These are phyloP conservation scores for Hemithea aestivaria DNA, from an alignment of 2,888 invertebrate species.

Conservation along the genomic window DNA sequence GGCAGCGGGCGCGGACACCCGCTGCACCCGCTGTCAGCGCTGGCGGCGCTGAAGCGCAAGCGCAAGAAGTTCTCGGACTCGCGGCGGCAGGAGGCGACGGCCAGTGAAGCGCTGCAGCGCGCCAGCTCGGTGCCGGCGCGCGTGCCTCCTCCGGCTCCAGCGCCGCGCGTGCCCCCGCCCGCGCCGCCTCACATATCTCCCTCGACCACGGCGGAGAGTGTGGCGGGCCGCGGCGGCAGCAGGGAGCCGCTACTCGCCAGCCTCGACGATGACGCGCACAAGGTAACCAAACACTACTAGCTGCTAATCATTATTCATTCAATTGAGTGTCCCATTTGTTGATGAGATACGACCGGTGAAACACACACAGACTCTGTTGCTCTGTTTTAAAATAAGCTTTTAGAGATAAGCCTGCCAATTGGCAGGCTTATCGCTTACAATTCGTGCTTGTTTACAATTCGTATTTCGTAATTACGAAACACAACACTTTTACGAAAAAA, in stretches of 20 bases:
- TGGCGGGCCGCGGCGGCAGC: constrained; percentile 62
- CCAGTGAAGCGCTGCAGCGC: constrained; percentile 49
- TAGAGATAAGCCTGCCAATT: no score
- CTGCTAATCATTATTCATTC: neutral
- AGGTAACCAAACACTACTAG: constrained; percentile 36
- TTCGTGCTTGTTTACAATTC: no score
- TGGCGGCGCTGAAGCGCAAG: constrained; percentile 87
- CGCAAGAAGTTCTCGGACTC: constrained; percentile 91
- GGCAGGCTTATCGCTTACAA: no score
- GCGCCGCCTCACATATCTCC: constrained; percentile 37
- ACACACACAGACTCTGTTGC: no score
- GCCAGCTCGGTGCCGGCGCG: constrained; percentile 44
- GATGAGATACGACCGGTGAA: no score
- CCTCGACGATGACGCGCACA: constrained; percentile 70
- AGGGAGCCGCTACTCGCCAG: constrained; percentile 83
- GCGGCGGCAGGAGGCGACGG: constrained; percentile 76
- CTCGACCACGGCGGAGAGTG: constrained; percentile 35
- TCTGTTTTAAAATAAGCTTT: no score
- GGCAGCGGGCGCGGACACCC: constrained; percentile 32
- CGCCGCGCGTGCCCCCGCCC: constrained; percentile 57
- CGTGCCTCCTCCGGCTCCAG: constrained; percentile 40
- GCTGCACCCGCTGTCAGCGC: constrained; percentile 76
- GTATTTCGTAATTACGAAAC: no score
- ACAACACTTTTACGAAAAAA: no score
- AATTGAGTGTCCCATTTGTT: no score